Evolutionary conservation across 2,797 vertebrate species (phyloP), one percentile per base, ranked within the genome.

Genomic region (Betta splendens): DNA sequence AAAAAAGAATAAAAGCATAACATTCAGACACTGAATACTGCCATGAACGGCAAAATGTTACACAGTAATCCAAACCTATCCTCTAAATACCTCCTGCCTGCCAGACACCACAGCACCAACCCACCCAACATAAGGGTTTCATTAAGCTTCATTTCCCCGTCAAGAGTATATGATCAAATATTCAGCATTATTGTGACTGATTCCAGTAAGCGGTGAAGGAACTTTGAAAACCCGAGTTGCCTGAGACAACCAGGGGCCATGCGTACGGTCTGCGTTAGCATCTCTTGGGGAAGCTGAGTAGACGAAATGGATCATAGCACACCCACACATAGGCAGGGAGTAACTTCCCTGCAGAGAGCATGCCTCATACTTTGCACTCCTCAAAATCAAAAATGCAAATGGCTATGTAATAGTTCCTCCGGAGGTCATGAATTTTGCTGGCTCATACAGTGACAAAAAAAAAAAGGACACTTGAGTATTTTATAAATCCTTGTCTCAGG

Each of bases 331-430:
- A 42, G 59, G 63, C 64, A 0, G 3, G 18, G 42, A 63, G 43
- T 77, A 59, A 78, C 84, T 72, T 72, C 49, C n/a, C 43, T 53
- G 42, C 48, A 62, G 58, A 47, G 57, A 71, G 55, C 11, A 8
- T 1, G 7, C 48, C 45, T 66, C 21, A 23, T 53, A 58, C 47
- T 57, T 64, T 55, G 63, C 61, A 53, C 66, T 75, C 58, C 21
- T 58, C 58, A 59, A 73, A 78, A 84, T 83, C 49, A 69, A 79
- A 88, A 81, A 86, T 79, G 59, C 53, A 77, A 85, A 84, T 69
- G 40, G 49, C 22, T 56, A 58, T 48, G 55, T 12, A 28, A 74
- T 45, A 53, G 73, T 68, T 75, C 31, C 44, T 68, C 42, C 29
- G 54, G 65, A 29, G 5, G 45, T 48, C 49, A 69, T 12, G 2